Evolutionary conservation across 2,797 vertebrate genomes (phyloP), one percentile per base, ranked within the genome.

Genomic region (Neoniphon sammara): DNA sequence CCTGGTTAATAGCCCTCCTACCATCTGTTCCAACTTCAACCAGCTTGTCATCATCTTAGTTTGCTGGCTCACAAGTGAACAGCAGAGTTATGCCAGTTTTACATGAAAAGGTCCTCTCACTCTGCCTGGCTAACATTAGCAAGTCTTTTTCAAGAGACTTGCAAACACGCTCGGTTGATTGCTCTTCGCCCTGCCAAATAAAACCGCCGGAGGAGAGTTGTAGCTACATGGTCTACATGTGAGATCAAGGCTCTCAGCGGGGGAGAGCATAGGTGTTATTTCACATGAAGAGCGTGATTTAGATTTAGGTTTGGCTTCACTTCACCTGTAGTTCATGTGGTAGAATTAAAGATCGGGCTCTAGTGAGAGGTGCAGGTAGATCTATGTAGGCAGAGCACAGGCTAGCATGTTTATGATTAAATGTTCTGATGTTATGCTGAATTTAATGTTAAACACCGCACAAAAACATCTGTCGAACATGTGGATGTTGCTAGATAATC

Each of bases 21-120:
- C 83, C 84, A 89, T 87, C 85, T 90, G 90, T 74, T 90, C 80
- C 61, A 77, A 87, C 72, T 81, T 76, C 55, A 75, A 58, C 76
- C 46, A 30, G 42, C 73, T 64, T 70, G 66, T 75, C 82, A 82
- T 84, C 72, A 60, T 60, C 36, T 67, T 44, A 20, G 25, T 74
- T 75, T 75, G 50, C 69, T 67, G 66, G 79, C 77, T 81, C 63
- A 44, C 65, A 81, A 75, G 62, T 81, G 74, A 75, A 79, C 74
- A 76, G 73, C 52, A 52, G 66, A 80, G 70, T 60, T 75, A 60
- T 34, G 73, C 60, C 49, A 64, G 66, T 64, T 30, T 69, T 46
- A 66, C 44, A 57, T 73, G 73, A 84, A 73, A 60, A 15, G 2
- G 34, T 61, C 56, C 53, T 31, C 30, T 67, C 18, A 61, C 11